Conservation (phyloP, 2,888 invertebrate species). For the Myopa testacea region DNA sequence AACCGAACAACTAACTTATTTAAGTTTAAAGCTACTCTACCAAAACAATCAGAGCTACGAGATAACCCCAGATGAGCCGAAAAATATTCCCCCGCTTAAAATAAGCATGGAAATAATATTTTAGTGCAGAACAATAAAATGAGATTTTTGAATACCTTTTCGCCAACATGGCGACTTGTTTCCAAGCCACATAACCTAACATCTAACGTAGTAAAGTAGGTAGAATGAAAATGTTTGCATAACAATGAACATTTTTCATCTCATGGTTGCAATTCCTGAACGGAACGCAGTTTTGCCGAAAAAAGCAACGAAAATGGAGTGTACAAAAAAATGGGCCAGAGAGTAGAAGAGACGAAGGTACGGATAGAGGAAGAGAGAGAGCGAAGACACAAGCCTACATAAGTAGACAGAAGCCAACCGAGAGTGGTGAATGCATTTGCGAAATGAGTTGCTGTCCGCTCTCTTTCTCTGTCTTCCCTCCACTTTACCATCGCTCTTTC, state of each 20-base stretch:
- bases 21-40: no score
- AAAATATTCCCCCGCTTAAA: background rate
- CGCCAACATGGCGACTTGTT: constrained; percentile 7
- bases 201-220: constrained; percentile 42
- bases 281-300: constrained; percentile 7
- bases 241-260: constrained; percentile 48
- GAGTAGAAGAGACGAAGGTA: constrained; percentile 39
- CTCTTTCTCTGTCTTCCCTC: background rate
- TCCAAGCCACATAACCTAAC: background rate
- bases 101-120: constrained; percentile 1
- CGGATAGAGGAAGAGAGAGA: background rate
- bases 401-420: constrained; percentile 34
- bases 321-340: constrained; percentile 7
- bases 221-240: constrained; percentile 52
- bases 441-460: constrained; percentile 47
- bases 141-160: background rate
- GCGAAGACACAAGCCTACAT: constrained; percentile 44
- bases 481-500: no score
- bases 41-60: no score
- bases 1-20: no score
- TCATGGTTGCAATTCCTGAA: constrained; percentile 32
- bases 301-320: background rate
- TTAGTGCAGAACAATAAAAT: constrained; percentile 4
- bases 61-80: no score
- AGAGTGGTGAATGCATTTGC: constrained; percentile 42